Evolutionary conservation across 2,888 invertebrate species (phyloP).

Genomic region (Amorpha juglandis): DNA sequence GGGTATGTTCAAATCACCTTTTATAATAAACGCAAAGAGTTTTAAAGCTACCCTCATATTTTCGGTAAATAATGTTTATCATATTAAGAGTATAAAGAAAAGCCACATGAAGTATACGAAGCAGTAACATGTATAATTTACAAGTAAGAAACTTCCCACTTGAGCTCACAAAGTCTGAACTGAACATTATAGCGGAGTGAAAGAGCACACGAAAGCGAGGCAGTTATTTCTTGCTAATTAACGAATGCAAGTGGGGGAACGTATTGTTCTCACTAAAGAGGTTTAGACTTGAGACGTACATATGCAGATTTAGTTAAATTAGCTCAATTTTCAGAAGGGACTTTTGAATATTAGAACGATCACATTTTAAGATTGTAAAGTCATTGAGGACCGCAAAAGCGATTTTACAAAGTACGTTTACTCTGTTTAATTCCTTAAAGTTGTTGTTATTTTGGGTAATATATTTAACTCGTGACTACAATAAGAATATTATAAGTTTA

Average conservation of each 20-base stretch:
- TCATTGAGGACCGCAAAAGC: background rate
- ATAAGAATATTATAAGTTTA: too few species aligned
- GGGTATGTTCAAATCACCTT: background rate
- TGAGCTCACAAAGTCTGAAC: constrained; percentile 36
- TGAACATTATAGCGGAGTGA: constrained; percentile 36
- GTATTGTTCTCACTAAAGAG: constrained; percentile 36
- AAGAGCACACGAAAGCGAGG: constrained; percentile 28
- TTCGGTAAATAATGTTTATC: constrained; percentile 14
- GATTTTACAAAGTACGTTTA: background rate
- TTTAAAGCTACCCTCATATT: constrained; percentile 2
- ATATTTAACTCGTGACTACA: too few species aligned
- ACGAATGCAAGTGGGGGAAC: constrained; percentile 39
- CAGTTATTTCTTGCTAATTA: constrained; percentile 51
- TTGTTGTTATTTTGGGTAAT: too few species aligned
- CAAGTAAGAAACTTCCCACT: constrained; percentile 38
- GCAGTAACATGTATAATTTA: constrained; percentile 29
- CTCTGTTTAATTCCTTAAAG: background rate
- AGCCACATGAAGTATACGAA: background rate
- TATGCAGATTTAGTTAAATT: constrained; percentile 46
- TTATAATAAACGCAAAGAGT: background rate
- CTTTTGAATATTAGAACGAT: constrained; percentile 12
- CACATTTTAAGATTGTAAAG: background rate
- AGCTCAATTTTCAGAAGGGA: constrained; percentile 29
- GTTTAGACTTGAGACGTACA: constrained; percentile 35
- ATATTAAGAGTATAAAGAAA: constrained; percentile 19